Evolutionary conservation across 1,140 invertebrate species (phyloP).

Genomic region (Wasmannia auropunctata): DNA sequence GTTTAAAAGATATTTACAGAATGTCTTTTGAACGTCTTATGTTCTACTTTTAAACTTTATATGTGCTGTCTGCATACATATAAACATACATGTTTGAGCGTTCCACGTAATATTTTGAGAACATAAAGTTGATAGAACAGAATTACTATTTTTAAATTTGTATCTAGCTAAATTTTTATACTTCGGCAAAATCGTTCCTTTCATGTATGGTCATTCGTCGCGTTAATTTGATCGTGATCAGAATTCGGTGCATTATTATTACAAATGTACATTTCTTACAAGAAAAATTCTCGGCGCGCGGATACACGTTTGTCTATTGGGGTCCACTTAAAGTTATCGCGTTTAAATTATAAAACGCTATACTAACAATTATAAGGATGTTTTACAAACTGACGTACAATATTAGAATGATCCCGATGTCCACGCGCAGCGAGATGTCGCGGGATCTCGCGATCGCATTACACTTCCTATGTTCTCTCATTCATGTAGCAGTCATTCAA

Average conservation of each 20-base stretch:
- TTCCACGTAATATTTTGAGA: too few relatives aligned
- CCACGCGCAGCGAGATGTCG: neutral
- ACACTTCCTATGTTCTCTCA: conserved; percentile 17
- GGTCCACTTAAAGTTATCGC: conserved; percentile 80
- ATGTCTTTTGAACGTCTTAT: too few relatives aligned
- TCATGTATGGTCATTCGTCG: neutral
- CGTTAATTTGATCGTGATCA: neutral
- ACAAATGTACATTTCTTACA: neutral
- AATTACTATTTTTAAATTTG: too few relatives aligned
- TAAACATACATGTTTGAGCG: too few relatives aligned
- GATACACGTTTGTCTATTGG: conserved; percentile 78
- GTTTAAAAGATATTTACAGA: too few relatives aligned
- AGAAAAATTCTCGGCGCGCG: conserved; percentile 67
- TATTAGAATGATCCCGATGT: neutral
- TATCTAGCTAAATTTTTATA: too few relatives aligned
- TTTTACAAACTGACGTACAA: conserved; percentile 64
- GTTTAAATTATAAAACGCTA: conserved; percentile 58
- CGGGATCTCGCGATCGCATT: conserved; percentile 1
- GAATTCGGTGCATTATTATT: neutral
- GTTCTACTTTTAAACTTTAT: too few relatives aligned
- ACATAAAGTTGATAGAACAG: too few relatives aligned
- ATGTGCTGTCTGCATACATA: too few relatives aligned
- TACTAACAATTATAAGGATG: conserved; percentile 61
- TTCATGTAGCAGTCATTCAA: neutral
- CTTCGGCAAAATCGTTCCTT: too few relatives aligned